phyloP scores from a whole-genome alignment of 2,888 invertebrate genomes.

The Tyria jacobaeae region DNA sequence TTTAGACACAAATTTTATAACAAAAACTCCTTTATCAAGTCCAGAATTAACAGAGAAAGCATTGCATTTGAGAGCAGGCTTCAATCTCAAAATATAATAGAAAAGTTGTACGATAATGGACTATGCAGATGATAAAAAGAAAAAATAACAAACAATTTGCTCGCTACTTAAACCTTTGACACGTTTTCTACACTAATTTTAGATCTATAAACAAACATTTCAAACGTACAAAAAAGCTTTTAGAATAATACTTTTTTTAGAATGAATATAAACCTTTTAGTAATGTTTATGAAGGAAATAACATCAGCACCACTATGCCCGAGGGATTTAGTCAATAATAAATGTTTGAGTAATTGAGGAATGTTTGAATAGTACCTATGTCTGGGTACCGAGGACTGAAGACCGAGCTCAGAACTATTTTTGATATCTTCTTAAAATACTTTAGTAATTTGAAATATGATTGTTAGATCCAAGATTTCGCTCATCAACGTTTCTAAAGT shows the following conservation, averaged over 20 bases:
- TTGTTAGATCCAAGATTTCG: no score
- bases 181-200: not conserved
- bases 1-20: no score
- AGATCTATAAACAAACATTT: conserved; percentile 1
- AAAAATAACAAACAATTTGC: not conserved
- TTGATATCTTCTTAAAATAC: no score
- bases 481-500: no score
- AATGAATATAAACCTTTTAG: conserved; percentile 6
- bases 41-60: no score
- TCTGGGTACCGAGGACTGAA: no score
- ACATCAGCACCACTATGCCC: not conserved
- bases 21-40: no score
- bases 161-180: not conserved
- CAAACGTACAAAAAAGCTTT: not conserved
- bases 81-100: no score
- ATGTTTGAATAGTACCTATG: not conserved
- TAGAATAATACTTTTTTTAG: conserved; percentile 1
- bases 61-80: no score
- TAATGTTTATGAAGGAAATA: not conserved
- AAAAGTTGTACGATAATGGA: not conserved
- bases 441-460: no score
- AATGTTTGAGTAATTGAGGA: not conserved
- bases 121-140: not conserved
- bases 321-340: not conserved
- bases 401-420: no score